Conservation (phyloP, 2,888 invertebrate species). For the Bugulina stolonifera region DNA sequence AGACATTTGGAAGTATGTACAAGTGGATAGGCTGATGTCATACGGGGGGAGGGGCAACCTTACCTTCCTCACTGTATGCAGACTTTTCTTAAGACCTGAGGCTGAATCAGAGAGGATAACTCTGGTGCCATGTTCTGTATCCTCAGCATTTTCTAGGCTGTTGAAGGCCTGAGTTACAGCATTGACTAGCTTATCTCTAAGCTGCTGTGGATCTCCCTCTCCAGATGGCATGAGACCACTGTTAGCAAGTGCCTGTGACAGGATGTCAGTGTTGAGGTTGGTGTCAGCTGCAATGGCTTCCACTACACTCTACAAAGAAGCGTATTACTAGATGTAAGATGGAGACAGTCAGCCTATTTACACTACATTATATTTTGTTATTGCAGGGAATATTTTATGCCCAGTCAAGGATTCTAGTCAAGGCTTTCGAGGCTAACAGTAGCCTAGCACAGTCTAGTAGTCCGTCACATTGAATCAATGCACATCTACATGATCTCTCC, state of each 20-base stretch:
- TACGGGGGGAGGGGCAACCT: no score
- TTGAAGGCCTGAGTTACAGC: constrained; percentile 21
- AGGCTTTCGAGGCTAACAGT: no score
- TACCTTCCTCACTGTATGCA: constrained; percentile 24
- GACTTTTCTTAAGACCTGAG: constrained; percentile 23
- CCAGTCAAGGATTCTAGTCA: no score
- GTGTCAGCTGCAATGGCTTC: constrained; percentile 18
- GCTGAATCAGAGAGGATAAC: constrained; percentile 16
- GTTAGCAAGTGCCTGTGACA: constrained; percentile 58
- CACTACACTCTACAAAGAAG: constrained; percentile 6
- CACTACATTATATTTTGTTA: no score
- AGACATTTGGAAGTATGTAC: no score
- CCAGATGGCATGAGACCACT: constrained; percentile 47
- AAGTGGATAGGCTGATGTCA: no score
- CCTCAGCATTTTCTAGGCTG: constrained; percentile 10
- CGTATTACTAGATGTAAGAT: no score
- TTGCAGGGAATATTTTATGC: no score
- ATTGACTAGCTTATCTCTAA: constrained; percentile 19
- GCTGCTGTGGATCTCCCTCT: not conserved
- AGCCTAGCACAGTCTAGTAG: no score
- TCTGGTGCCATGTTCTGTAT: constrained; percentile 22
- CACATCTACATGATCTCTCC: no score
- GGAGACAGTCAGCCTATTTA: no score
- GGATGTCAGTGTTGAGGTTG: constrained; percentile 51
- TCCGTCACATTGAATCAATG: no score